Percentiles rank a stretch among this genome's conserved stretches.
Evolutionary conservation across 2,113 vertebrate genomes (phyloP).

Genomic region (Phyllostomus discolor): DNA sequence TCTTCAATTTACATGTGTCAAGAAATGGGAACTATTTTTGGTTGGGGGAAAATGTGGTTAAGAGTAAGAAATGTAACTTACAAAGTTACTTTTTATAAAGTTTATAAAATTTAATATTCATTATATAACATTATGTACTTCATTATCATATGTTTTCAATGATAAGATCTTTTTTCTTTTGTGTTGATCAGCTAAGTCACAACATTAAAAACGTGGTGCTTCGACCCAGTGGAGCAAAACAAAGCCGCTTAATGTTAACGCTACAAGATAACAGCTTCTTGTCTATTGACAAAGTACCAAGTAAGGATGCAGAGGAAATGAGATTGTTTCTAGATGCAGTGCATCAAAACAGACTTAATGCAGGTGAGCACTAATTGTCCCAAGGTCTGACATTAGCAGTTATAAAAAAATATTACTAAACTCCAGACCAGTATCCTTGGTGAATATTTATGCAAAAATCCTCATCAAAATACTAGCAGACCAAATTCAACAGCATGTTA

Average conservation of each 20-base stretch:
- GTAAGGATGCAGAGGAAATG: constrained; percentile 87
- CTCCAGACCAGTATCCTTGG: neutral
- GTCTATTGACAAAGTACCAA: constrained; percentile 89
- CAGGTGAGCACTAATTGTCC: constrained; percentile 79
- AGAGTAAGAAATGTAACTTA: neutral
- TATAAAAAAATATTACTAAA: constrained; percentile 9
- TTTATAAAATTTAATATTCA: neutral
- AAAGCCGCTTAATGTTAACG: constrained; percentile 86
- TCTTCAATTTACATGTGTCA: constrained; percentile 27
- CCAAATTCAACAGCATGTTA: neutral
- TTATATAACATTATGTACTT: constrained; percentile 6
- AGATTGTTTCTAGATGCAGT: constrained; percentile 92
- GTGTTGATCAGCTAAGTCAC: constrained; percentile 88
- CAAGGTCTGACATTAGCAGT: neutral
- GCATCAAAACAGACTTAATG: constrained; percentile 85
- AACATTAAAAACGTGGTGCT: constrained; percentile 92
- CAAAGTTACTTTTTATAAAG: neutral
- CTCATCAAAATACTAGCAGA: neutral
- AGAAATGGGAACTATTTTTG: constrained; percentile 22
- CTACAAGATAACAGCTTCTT: constrained; percentile 91
- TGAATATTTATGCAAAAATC: neutral
- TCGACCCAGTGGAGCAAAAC: constrained; percentile 81
- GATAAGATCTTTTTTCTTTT: constrained; percentile 35
- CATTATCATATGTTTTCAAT: neutral
- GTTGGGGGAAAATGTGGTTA: neutral